Evolutionary conservation across 2,113 vertebrate genomes (phyloP).

Genomic region (Tachysurus vachellii): DNA sequence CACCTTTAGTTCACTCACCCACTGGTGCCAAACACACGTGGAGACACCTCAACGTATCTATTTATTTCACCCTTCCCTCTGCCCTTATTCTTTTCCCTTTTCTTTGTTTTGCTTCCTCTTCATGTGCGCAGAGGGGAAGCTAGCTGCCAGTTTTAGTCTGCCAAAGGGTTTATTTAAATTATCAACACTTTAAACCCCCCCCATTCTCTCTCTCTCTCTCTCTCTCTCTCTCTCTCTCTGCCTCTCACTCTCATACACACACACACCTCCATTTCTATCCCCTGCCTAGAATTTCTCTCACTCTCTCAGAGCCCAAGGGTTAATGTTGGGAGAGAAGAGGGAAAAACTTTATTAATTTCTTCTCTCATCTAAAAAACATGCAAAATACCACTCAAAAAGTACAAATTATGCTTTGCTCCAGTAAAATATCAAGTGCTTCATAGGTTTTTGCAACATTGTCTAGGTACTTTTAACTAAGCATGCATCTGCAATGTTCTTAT

Average conservation of each 20-base stretch:
- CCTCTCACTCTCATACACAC: neutral
- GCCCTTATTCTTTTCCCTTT: slow-evolving; percentile 52
- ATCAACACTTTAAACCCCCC: slow-evolving; percentile 77
- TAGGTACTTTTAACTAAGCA: neutral
- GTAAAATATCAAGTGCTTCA: neutral
- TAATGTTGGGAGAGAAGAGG: slow-evolving; percentile 66
- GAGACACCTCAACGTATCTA: slow-evolving; percentile 75
- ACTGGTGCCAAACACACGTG: slow-evolving; percentile 65
- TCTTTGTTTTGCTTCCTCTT: slow-evolving; percentile 63
- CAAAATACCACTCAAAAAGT: slow-evolving; percentile 23
- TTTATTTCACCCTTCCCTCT: slow-evolving; percentile 68
- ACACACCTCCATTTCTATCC: slow-evolving; percentile 8
- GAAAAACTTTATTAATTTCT: slow-evolving; percentile 1
- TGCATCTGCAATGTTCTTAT: neutral
- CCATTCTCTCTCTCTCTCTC: slow-evolving; percentile 32
- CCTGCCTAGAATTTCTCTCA: neutral
- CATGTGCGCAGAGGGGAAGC: slow-evolving; percentile 74
- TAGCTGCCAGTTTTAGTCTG: slow-evolving; percentile 80
- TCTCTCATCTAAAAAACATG: neutral
- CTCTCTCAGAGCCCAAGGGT: slow-evolving; percentile 62
- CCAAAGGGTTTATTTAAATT: slow-evolving; percentile 83
- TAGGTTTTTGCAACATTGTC: neutral
- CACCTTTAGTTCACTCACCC: slow-evolving; percentile 64
- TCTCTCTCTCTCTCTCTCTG: slow-evolving; percentile 34
- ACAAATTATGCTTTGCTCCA: slow-evolving; percentile 6